A percentile compares a stretch with the other conserved stretches of the same genome.
phyloP scores from a whole-genome alignment of 2,888 invertebrate genomes.

The Aphidoletes aphidimyza region DNA sequence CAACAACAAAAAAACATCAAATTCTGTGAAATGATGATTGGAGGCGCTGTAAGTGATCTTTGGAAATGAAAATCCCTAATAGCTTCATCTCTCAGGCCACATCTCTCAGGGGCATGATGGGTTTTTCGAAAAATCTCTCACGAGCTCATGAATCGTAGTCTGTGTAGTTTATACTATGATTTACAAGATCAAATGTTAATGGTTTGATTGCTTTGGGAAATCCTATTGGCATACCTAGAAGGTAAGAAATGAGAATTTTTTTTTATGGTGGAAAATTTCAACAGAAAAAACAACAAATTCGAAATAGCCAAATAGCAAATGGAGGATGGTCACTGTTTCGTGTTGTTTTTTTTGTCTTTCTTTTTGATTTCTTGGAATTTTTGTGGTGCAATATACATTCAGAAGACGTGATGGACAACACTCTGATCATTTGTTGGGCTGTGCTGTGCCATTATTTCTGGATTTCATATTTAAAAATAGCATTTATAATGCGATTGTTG shows the following conservation, averaged over 20 bases:
- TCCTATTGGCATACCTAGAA: background rate
- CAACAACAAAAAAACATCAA: too few relatives aligned
- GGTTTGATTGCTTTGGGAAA: slow-evolving; percentile 40
- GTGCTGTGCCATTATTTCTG: background rate
- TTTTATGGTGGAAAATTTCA: background rate
- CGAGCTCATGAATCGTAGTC: background rate
- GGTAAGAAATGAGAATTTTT: background rate
- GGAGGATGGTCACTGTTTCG: background rate
- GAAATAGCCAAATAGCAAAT: background rate
- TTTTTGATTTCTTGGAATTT: slow-evolving; percentile 3
- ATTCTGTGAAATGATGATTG: too few relatives aligned
- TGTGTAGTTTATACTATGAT: background rate
- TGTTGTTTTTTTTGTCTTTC: too few relatives aligned
- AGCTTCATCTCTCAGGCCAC: too few relatives aligned
- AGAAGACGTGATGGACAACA: slow-evolving; percentile 10
- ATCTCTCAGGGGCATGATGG: too few relatives aligned
- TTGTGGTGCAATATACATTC: slow-evolving; percentile 51
- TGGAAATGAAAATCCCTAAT: too few relatives aligned
- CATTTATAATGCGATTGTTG: background rate
- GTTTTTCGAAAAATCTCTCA: background rate
- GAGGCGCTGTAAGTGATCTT: too few relatives aligned
- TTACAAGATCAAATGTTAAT: slow-evolving; percentile 24
- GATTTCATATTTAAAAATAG: slow-evolving; percentile 4
- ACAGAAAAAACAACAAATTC: background rate
- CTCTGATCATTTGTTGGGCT: background rate